Evolutionary conservation across 1,140 invertebrate genomes (phyloP).

Genomic region (Pygmarrhopalites habei): DNA sequence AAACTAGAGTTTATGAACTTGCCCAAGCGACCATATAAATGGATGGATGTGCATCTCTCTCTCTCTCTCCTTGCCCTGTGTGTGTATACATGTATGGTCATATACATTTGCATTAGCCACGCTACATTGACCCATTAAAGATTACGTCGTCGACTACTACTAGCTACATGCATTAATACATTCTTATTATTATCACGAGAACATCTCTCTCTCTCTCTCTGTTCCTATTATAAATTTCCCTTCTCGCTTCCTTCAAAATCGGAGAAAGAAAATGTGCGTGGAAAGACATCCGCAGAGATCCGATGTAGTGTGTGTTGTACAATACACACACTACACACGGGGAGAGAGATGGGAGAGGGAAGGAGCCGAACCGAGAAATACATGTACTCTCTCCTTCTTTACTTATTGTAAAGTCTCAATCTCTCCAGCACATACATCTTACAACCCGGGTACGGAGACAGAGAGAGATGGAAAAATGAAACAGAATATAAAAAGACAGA

Average conservation of each 20-base stretch:
- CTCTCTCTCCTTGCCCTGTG: too few species aligned
- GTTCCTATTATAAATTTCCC: not conserved
- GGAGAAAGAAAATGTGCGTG: not conserved
- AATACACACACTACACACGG: not conserved
- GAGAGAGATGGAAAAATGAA: not conserved
- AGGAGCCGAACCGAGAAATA: slow-evolving; percentile 1
- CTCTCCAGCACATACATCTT: not conserved
- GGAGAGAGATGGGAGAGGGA: not conserved
- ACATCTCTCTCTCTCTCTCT: not conserved
- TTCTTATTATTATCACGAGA: slow-evolving; percentile 12
- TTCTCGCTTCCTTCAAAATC: not conserved
- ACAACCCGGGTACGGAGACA: not conserved
- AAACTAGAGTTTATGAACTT: not conserved
- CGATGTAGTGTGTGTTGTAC: not conserved
- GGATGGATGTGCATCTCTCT: too few species aligned
- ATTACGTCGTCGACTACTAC: slow-evolving; percentile 20
- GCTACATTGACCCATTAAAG: slow-evolving; percentile 36
- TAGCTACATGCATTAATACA: slow-evolving; percentile 4
- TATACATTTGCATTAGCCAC: slow-evolving; percentile 28
- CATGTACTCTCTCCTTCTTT: too few species aligned
- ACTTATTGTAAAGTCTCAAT: not conserved
- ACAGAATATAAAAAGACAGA: not conserved
- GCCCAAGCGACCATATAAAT: too few species aligned
- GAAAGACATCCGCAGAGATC: not conserved
- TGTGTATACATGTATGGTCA: not conserved